These are phyloP conservation scores for Rhyacophila evoluta DNA, from an alignment of 2,888 invertebrate species.

Conservation along the genomic window DNA sequence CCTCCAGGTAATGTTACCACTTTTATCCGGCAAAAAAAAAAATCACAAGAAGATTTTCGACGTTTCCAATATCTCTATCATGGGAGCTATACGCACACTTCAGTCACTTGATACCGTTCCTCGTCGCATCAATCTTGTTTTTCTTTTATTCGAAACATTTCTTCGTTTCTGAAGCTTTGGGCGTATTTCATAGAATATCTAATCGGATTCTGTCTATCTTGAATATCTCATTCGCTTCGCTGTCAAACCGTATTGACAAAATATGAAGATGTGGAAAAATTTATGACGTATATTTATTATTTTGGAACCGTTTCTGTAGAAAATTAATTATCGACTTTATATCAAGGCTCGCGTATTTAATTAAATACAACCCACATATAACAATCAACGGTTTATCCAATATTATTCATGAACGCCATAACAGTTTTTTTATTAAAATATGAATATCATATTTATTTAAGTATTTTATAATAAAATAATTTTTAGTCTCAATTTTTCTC, in stretches of 20 bases:
- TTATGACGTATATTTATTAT: background rate
- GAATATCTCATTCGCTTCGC: constrained; percentile 18
- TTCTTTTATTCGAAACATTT: constrained; percentile 40
- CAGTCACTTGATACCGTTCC: constrained; percentile 5
- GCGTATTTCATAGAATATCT: constrained; percentile 39
- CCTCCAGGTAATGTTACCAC: background rate
- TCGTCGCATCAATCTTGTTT: constrained; percentile 49
- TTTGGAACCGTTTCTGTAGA: too few species aligned
- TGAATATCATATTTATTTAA: too few species aligned
- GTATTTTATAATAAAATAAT: too few species aligned
- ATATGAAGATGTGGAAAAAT: background rate
- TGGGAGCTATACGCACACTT: background rate
- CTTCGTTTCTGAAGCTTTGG: constrained; percentile 33
- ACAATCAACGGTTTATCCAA: too few species aligned
- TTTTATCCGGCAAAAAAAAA: background rate
- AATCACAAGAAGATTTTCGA: background rate
- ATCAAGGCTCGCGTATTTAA: background rate
- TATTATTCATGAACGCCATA: too few species aligned
- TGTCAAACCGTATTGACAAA: constrained; percentile 31
- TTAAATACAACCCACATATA: too few species aligned
- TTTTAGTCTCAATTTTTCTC: too few species aligned
- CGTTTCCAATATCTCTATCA: constrained; percentile 22
- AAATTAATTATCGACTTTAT: too few species aligned
- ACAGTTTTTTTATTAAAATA: too few species aligned
- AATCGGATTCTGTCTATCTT: constrained; percentile 44